Evolutionary conservation across 53 echinoderm and acorn worm genomes (phyloP).

Genomic region (Mesocentrotus franciscanus): DNA sequence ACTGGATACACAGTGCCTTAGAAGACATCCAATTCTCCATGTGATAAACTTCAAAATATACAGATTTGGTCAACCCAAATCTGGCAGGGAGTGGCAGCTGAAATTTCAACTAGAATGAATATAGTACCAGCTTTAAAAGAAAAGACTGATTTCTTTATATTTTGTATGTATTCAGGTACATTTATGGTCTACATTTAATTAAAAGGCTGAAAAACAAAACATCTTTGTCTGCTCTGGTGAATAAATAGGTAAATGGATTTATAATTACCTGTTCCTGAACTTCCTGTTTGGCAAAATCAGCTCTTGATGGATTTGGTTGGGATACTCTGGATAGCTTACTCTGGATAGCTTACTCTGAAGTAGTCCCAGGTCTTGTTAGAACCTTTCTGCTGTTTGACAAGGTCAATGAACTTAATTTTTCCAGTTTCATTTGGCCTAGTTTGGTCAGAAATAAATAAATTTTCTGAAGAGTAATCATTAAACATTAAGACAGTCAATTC

Average conservation of each 20-base stretch:
- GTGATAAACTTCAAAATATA: background rate
- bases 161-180: background rate
- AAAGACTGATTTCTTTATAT: background rate
- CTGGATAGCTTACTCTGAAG: background rate
- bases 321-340: background rate
- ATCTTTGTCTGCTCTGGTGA: background rate
- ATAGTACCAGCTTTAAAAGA: background rate
- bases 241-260: background rate
- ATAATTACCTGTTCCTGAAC: background rate
- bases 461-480: too few relatives aligned
- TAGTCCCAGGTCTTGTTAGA: background rate
- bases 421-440: background rate
- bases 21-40: background rate
- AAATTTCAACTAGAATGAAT: background rate
- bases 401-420: background rate
- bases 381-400: background rate
- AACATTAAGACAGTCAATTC: too few relatives aligned
- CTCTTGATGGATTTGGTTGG: background rate
- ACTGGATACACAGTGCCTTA: background rate
- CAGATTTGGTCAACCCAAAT: background rate
- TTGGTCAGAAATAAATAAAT: background rate
- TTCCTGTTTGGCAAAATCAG: background rate
- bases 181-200: background rate
- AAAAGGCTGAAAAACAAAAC: background rate
- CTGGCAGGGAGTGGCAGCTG: background rate